phyloP scores from a whole-genome alignment of 2,797 vertebrate species.

The Xiphorhynchus erythropygius region DNA sequence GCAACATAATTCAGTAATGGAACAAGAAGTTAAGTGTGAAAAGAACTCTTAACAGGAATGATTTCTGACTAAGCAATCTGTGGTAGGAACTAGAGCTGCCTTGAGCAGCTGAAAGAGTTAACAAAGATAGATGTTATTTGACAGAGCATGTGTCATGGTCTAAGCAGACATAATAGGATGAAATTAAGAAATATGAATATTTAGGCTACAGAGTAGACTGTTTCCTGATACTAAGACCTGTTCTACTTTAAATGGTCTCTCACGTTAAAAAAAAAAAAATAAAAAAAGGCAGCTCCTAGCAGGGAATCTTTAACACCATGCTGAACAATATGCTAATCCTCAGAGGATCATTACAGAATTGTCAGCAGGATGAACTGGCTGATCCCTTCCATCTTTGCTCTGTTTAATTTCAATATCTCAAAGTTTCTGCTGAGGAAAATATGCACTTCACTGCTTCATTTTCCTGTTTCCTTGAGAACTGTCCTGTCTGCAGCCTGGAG shows the following conservation, averaged over 20 bases:
- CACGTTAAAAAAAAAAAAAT: background rate
- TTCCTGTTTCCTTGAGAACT: background rate
- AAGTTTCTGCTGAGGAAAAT: background rate
- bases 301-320: slow-evolving; percentile 35
- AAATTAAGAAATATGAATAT: slow-evolving; percentile 44
- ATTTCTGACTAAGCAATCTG: background rate
- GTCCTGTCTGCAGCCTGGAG: background rate
- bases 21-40: background rate
- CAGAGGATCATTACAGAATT: slow-evolving; percentile 30
- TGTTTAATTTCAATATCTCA: background rate
- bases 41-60: background rate
- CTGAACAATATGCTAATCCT: slow-evolving; percentile 64
- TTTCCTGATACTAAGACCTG: slow-evolving; percentile 4
- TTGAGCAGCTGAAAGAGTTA: slow-evolving; percentile 26
- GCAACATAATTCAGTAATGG: background rate
- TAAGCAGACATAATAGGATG: slow-evolving; percentile 34
- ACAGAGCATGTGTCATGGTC: background rate
- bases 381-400: slow-evolving; percentile 27
- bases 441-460: background rate
- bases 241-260: slow-evolving; percentile 22
- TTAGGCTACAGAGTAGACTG: slow-evolving; percentile 17
- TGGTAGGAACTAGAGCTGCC: background rate
- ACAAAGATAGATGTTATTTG: background rate
- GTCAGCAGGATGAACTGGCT: slow-evolving; percentile 51
- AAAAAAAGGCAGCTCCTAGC: background rate